Base-by-base conservation (phyloP, 2,888 invertebrate species). In the Lutraria lutraria region DNA sequence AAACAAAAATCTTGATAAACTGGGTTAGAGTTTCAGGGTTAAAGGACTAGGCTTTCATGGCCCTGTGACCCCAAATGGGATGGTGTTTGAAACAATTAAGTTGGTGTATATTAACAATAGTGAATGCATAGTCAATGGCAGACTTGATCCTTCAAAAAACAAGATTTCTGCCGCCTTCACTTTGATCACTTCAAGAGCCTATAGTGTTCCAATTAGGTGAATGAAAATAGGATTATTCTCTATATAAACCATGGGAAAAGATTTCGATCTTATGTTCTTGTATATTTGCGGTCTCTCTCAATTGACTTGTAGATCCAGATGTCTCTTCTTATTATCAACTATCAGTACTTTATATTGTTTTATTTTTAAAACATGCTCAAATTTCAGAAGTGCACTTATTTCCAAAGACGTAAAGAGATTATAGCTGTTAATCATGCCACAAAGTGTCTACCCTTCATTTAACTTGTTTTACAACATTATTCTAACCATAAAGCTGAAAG, bases 1-100 rank as follows among this genome's bases (percentile, higher is more conserved):
- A 76, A 31, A 16, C 1, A 43, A 43, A 76, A 76, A 76, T 76
- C 76, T 76, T 76, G 76, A 76, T 76, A 76, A 76, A 34, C 34
- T 76, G 13, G 34, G 76, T 19, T 76, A 76, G 76, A 34, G 31
- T 76, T 76, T 13, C 76, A 76, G 76, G 16, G 13, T 76, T 76
- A 31, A 34, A 34, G 34, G 29, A 76, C 34, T 76, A 19, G 31
- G 31, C 34, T 34, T 25, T 76, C 19, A 31, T 31, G 19, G 29
- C 34, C 76, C 13, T 19, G 19, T 76, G 16, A 31, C 34, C 76
- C 56, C 19, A 31, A 76, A 31, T 16, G 76, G 76, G 76, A 31
- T 31, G 3, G 76, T 31, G 16, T n/a, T 34, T 31, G 76, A 76
- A 34, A 34, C 76, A 31, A 31, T 31, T 2, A 76, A 31, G 29